Evolutionary conservation across 2,888 invertebrate species (phyloP), one percentile per base, ranked within the genome.

Genomic region (Leptinotarsa juncta): DNA sequence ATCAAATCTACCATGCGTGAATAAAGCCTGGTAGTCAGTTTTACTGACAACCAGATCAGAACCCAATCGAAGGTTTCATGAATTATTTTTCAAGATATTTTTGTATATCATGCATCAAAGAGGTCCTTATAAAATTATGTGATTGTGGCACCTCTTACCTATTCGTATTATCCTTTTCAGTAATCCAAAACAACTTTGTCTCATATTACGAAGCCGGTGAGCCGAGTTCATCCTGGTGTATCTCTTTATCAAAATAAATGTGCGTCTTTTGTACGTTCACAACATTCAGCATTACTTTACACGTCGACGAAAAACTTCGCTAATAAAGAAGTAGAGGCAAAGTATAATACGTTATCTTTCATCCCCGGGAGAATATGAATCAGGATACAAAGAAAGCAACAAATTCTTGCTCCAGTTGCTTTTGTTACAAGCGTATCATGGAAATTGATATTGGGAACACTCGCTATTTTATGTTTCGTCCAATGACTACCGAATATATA

Each of bases 301-400:
- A 73, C 73, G 73, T 73, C 67, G 74, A 74, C 74, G 74, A 26
- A 67, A 74, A 79, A 79, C 55, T 76, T 80, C 65, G 73, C 75
- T 80, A 80, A 79, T 78, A 79, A 79, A 78, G 78, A 76, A 77
- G 71, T 72, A 76, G 77, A 72, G 71, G 73, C 73, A 75, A 71
- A 74, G 74, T 75, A 77, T 77, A 73, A 74, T 77, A 73, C 76
- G 73, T 75, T 79, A 79, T 77, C 77, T 74, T 77, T 76, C 71
- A 78, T 70, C 76, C 75, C 72, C 71, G 71, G 70, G 75, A 77
- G 79, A 76, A 77, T 79, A 80, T 80, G 81, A 81, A 79, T 81
- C 80, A 80, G 78, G 71, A 74, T 57, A 74, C 71, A 79, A 80
- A 80, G 79, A 80, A 80, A 79, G 77, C 77, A 79, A 78, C 71